phyloP scores from a whole-genome alignment of 2,797 vertebrate species.

The Mionectes olivaceus region DNA sequence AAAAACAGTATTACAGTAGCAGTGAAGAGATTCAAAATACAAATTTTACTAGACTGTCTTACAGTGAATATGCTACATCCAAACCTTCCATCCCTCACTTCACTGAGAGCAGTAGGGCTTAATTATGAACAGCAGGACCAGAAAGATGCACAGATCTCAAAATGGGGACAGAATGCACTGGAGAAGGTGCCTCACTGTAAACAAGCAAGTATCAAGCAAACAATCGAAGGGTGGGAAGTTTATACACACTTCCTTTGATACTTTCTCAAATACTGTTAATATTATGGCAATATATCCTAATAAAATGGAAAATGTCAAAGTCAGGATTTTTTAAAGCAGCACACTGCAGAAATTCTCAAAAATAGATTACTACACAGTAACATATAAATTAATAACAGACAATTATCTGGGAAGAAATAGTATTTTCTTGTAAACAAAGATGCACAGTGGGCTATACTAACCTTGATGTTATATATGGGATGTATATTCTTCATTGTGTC shows the following conservation, averaged over 20 bases:
- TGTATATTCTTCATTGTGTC: slow-evolving; percentile 99
- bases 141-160: neutral
- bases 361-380: neutral
- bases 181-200: neutral
- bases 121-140: neutral
- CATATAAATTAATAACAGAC: neutral
- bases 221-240: neutral
- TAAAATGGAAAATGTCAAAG: neutral
- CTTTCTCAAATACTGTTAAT: neutral
- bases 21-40: neutral
- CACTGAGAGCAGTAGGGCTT: neutral
- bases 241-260: neutral
- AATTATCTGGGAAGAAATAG: neutral
- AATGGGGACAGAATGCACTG: neutral
- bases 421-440: neutral
- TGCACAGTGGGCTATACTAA: slow-evolving; percentile 39
- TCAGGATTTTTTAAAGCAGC: neutral
- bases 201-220: neutral
- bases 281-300: neutral
- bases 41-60: neutral
- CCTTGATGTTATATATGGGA: slow-evolving; percentile 99
- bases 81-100: neutral
- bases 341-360: neutral
- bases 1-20: neutral
- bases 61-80: neutral